A percentile compares a stretch with the other conserved stretches of the same genome.
These are phyloP conservation scores for Ptyas mucosa DNA, from an alignment of 2,113 vertebrate species.

Conservation along the genomic window DNA sequence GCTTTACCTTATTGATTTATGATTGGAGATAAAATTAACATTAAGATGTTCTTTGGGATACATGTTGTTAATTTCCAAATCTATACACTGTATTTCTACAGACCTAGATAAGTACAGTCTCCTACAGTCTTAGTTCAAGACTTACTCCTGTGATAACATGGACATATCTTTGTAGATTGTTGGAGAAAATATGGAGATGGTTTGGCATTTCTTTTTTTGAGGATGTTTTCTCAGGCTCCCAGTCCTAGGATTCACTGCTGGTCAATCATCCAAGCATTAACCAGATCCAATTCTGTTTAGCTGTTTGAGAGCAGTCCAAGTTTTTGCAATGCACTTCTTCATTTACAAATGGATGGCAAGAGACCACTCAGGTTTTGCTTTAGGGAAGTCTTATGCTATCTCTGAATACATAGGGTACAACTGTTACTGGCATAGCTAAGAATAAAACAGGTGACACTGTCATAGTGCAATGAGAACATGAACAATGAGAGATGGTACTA, in stretches of 20 bases:
- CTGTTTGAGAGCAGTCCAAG: neutral
- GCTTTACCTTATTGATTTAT: neutral
- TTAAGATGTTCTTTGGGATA: neutral
- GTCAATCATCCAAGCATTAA: neutral
- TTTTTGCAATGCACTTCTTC: neutral
- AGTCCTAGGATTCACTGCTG: neutral
- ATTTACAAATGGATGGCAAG: neutral
- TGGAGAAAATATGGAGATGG: neutral
- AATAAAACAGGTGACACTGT: slow-evolving; percentile 10
- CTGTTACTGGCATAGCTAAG: neutral
- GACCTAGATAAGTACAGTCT: neutral
- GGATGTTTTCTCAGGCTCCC: neutral
- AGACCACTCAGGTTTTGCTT: neutral
- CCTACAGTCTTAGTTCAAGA: neutral
- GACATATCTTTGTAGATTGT: neutral
- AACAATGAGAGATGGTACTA: neutral
- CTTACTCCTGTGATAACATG: neutral
- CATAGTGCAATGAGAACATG: neutral
- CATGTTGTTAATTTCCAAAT: neutral
- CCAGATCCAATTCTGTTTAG: neutral
- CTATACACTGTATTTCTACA: neutral
- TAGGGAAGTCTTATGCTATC: neutral
- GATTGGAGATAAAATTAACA: neutral
- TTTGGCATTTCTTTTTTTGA: neutral
- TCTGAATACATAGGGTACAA: neutral